phyloP scores from a whole-genome alignment of 2,797 vertebrate genomes.

The Cottoperca gobio region DNA sequence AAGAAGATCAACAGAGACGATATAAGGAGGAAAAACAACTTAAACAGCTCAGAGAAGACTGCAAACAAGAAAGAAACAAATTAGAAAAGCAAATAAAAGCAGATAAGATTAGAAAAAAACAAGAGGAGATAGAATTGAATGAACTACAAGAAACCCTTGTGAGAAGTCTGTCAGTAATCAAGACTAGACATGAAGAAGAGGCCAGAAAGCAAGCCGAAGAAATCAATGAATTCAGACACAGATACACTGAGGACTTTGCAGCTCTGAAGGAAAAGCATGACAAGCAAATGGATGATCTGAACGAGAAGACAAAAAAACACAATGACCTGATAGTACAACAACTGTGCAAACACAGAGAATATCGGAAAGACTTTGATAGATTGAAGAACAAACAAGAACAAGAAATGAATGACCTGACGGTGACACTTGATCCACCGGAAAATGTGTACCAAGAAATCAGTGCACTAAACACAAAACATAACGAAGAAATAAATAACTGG shows the following conservation, averaged over 20 bases:
- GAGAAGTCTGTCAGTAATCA: background rate
- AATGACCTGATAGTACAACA: background rate
- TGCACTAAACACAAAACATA: background rate
- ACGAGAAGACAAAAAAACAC: background rate
- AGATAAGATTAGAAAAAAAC: background rate
- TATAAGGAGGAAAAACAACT: background rate
- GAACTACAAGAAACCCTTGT: background rate
- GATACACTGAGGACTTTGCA: background rate
- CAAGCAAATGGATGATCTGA: constrained; percentile 23
- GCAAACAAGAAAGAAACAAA: background rate
- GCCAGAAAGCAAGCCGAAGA: constrained; percentile 42
- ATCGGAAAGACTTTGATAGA: background rate
- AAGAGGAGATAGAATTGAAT: background rate
- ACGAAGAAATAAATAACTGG: constrained; percentile 24
- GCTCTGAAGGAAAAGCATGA: constrained; percentile 13
- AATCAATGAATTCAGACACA: constrained; percentile 7
- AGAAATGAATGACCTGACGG: background rate
- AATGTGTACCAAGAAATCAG: background rate
- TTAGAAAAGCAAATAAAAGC: background rate
- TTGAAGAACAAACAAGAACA: constrained; percentile 19
- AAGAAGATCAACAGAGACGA: constrained; percentile 15
- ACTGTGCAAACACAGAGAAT: background rate
- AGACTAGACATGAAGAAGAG: constrained; percentile 12
- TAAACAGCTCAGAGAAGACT: constrained; percentile 10
- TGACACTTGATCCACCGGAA: background rate